Evolutionary conservation across 2,888 invertebrate species (phyloP).

Genomic region (Rutpela maculata): DNA sequence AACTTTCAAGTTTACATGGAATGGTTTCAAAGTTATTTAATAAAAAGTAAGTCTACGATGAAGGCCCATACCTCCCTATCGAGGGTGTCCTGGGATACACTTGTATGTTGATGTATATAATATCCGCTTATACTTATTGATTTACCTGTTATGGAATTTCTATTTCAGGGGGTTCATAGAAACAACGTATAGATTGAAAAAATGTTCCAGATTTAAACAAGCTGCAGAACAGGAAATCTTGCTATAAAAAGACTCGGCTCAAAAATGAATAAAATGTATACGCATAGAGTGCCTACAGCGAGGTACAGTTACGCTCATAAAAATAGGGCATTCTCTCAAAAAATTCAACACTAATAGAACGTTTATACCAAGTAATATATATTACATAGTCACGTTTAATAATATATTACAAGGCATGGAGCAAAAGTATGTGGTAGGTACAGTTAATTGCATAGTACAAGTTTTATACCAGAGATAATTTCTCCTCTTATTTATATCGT

Average conservation of each 20-base stretch:
- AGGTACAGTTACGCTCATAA: background rate
- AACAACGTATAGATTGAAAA: conserved; percentile 11
- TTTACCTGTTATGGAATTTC: conserved; percentile 18
- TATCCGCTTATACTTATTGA: conserved; percentile 27
- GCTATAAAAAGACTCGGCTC: background rate
- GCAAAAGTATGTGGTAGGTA: too few species aligned
- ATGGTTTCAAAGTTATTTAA: background rate
- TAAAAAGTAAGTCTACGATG: background rate
- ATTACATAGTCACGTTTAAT: too few species aligned
- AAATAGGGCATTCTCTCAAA: too few species aligned
- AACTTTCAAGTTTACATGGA: background rate
- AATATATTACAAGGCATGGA: too few species aligned
- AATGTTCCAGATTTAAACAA: conserved; percentile 25
- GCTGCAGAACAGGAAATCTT: background rate
- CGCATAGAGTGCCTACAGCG: background rate
- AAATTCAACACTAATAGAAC: too few species aligned
- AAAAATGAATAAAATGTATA: background rate
- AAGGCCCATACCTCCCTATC: background rate
- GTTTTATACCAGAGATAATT: too few species aligned
- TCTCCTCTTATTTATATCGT: too few species aligned
- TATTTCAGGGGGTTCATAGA: background rate
- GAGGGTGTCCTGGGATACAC: conserved; percentile 1
- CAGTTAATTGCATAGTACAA: too few species aligned
- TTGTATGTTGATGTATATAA: conserved; percentile 11
- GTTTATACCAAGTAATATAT: too few species aligned